Base-by-base conservation (phyloP, 2,888 invertebrate genomes). In the Drepana falcataria region DNA sequence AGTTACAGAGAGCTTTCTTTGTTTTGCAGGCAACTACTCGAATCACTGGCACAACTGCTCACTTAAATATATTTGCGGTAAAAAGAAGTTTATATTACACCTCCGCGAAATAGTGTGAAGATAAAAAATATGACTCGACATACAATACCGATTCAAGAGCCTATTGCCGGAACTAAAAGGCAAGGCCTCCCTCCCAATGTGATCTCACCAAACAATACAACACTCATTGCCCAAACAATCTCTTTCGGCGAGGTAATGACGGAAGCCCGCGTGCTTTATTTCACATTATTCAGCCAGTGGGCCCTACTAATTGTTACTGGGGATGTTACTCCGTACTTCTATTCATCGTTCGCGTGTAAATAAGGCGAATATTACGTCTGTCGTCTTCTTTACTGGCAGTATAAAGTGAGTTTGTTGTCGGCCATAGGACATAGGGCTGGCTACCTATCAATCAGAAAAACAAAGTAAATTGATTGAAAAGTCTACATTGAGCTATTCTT, bases 151-250 rank as follows among this genome's bases (percentile, higher is more conserved):
- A 41, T 44, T 53, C 41, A 55, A 54, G 37, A 4, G 3, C 37
- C 37, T 37, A 5, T 37, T 37, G 4, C 37, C 37, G 37, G 44
- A 44, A 51, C 47, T 54, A 65, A 66, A 40, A 21, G 21, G 2
- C n/a, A 21, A 49, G 49, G 7, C n/a, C 35, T n/a, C 49, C 5
- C 21, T 21, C 21, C 21, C 21, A 21, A 21, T 49, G 49, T 49
- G 49, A 49, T 49, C 49, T 37, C 49, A 37, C 37, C 63, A 67
- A 68, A 68, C 69, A 67, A 66, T 63, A 59, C 58, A 59, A 60
- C 58, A 66, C 69, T 75, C 71, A 77, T 78, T 73, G 73, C 64
- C 69, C 71, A 69, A 77, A 77, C 79, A 80, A 80, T 76, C 79
- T 73, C 71, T 68, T 70, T 71, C 60, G 65, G 68, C 64, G 58